phyloP scores from a whole-genome alignment of 1,140 invertebrate genomes.

The Drosophila elegans region DNA sequence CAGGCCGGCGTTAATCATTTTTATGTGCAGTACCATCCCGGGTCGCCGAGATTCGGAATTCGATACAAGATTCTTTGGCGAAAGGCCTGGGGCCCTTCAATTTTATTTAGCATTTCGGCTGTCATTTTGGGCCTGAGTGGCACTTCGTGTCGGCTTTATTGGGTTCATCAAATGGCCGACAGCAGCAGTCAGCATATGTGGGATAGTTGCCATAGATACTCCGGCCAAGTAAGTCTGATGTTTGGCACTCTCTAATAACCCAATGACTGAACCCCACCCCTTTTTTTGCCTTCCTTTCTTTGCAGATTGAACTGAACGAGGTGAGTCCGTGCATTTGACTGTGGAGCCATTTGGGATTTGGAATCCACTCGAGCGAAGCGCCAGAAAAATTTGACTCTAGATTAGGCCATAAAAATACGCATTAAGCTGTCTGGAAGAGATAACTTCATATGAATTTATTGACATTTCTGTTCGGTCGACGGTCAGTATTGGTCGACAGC shows the following conservation, averaged over 20 bases:
- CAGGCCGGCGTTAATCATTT: constrained; percentile 66
- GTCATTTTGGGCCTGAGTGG: constrained; percentile 67
- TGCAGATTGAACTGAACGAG: constrained; percentile 47
- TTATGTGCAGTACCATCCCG: constrained; percentile 55
- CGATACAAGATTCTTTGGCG: constrained; percentile 66
- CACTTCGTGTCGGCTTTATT: constrained; percentile 71
- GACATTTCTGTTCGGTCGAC: constrained; percentile 56
- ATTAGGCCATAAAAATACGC: constrained; percentile 78
- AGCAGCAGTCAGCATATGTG: constrained; percentile 64
- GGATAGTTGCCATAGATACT: constrained; percentile 59
- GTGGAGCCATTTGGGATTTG: constrained; percentile 46
- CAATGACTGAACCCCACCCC: constrained; percentile 22
- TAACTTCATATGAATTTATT: constrained; percentile 83
- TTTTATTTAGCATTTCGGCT: constrained; percentile 76
- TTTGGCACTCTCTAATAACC: constrained; percentile 35
- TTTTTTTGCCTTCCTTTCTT: constrained; percentile 12
- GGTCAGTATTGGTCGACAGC: constrained; percentile 40
- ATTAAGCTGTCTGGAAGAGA: constrained; percentile 82
- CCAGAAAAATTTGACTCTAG: constrained; percentile 74
- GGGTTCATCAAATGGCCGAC: constrained; percentile 75
- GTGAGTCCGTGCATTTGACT: constrained; percentile 55
- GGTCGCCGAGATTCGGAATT: constrained; percentile 75
- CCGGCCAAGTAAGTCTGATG: constrained; percentile 1
- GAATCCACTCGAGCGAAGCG: constrained; percentile 38
- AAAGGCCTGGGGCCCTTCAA: constrained; percentile 56